phyloP scores from a whole-genome alignment of 2,888 invertebrate genomes.

The Zygothrica quintamaculata region DNA sequence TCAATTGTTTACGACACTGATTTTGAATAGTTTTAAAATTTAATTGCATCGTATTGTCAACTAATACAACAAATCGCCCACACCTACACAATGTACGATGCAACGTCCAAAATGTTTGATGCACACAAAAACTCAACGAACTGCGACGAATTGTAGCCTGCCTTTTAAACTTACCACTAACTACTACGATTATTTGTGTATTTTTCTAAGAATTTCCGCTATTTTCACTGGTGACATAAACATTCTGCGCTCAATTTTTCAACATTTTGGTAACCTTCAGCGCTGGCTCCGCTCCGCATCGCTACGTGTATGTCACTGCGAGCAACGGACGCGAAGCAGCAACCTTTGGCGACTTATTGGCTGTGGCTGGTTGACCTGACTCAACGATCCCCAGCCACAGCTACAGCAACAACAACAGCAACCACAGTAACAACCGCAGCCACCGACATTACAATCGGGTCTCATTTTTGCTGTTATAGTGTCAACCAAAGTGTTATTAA shows the following conservation, averaged over 20 bases:
- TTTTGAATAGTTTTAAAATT: conserved; percentile 75
- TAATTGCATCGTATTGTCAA: conserved; percentile 53
- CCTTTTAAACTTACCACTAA: conserved; percentile 22
- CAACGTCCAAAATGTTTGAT: conserved; percentile 11
- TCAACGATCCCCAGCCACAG: conserved; percentile 37
- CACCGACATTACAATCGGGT: conserved; percentile 18
- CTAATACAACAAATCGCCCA: conserved; percentile 64
- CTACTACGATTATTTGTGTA: conserved; percentile 45
- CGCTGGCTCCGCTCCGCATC: conserved; percentile 5
- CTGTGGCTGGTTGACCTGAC: conserved; percentile 70
- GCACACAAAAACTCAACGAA: conserved; percentile 64
- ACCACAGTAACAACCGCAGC: conserved; percentile 29
- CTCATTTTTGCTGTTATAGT: conserved; percentile 44
- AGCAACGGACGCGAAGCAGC: conserved; percentile 12
- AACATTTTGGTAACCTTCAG: conserved; percentile 45
- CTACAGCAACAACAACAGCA: conserved; percentile 15
- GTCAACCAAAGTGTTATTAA: conserved; percentile 83
- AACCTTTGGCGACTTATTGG: conserved; percentile 61
- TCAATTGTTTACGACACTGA: conserved; percentile 65
- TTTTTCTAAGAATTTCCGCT: conserved; percentile 70
- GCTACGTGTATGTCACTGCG: conserved; percentile 21
- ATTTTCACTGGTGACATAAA: conserved; percentile 69
- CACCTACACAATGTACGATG: conserved; percentile 45
- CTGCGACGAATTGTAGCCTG: conserved; percentile 68
- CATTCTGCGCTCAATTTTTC: conserved; percentile 78